phyloP scores from a whole-genome alignment of 2,888 invertebrate genomes.

The Meteorus colon region DNA sequence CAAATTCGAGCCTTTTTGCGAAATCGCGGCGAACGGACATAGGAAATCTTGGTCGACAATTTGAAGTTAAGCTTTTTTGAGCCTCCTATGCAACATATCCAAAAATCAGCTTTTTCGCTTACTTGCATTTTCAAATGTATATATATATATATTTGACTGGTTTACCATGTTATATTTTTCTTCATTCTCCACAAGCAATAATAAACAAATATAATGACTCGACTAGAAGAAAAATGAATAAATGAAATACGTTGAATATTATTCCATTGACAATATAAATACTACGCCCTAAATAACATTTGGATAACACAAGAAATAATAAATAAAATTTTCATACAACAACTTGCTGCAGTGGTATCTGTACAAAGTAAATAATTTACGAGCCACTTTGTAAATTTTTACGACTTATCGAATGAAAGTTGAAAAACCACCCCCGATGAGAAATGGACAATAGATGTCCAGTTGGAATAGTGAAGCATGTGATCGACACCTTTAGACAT shows the following conservation, averaged over 20 bases:
- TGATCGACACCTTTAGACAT: slow-evolving; percentile 2
- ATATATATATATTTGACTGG: too few relatives aligned
- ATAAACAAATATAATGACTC: too few relatives aligned
- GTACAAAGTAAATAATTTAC: slow-evolving; percentile 7
- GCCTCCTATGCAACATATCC: too few relatives aligned
- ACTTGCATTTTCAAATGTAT: too few relatives aligned
- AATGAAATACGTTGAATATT: background rate
- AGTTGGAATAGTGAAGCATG: slow-evolving; percentile 3
- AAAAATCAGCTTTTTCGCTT: too few relatives aligned
- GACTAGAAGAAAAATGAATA: background rate
- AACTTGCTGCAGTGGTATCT: background rate
- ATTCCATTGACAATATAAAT: background rate
- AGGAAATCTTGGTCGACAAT: too few relatives aligned
- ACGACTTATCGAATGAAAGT: slow-evolving; percentile 17
- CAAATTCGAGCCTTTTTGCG: too few relatives aligned
- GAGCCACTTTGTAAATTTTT: slow-evolving; percentile 1
- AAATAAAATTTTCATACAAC: background rate
- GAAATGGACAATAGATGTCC: slow-evolving; percentile 3
- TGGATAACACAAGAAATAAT: background rate
- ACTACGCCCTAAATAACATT: background rate
- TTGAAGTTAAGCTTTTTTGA: too few relatives aligned
- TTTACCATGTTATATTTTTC: too few relatives aligned
- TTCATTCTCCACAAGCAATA: too few relatives aligned
- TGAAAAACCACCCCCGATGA: slow-evolving; percentile 9
- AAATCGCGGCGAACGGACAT: too few relatives aligned